phyloP scores from a whole-genome alignment of 2,888 invertebrate species.

The Ennomos fuscantarius region DNA sequence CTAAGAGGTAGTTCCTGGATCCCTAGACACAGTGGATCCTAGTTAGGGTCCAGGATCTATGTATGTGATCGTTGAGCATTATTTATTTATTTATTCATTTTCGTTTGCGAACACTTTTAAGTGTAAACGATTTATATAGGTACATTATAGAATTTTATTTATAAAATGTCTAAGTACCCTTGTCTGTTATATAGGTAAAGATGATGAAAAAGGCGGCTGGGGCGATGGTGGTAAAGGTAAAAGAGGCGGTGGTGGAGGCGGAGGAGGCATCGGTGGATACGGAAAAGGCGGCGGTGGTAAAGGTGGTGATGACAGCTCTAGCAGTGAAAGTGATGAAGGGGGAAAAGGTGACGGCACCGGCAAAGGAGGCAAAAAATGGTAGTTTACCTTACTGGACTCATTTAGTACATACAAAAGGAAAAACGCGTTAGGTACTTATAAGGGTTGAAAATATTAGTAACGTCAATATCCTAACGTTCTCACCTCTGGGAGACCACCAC shows the following conservation, averaged over 20 bases:
- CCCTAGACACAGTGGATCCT: too few relatives aligned
- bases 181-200: constrained; percentile 12
- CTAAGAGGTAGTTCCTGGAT: too few relatives aligned
- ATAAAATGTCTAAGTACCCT: too few relatives aligned
- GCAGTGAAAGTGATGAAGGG: constrained; percentile 26
- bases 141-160: too few relatives aligned
- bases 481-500: too few relatives aligned
- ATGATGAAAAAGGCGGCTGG: constrained; percentile 12
- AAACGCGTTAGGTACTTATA: too few relatives aligned
- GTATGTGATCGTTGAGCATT: too few relatives aligned
- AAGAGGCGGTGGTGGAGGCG: constrained; percentile 38
- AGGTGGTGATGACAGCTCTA: constrained; percentile 22
- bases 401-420: background rate
- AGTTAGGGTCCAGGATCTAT: too few relatives aligned
- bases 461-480: background rate
- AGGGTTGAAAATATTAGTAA: too few relatives aligned
- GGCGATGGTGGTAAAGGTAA: constrained; percentile 34
- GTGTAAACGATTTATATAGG: too few relatives aligned
- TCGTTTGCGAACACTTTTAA: too few relatives aligned
- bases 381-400: background rate
- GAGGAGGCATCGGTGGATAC: constrained; percentile 16
- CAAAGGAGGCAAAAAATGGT: constrained; percentile 31
- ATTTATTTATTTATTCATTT: too few relatives aligned
- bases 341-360: constrained; percentile 25
- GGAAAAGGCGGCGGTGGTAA: constrained; percentile 17